Percentiles rank a stretch among this genome's conserved stretches.
Evolutionary conservation across 2,888 invertebrate species (phyloP).

Genomic region (Cosmopolites sordidus): DNA sequence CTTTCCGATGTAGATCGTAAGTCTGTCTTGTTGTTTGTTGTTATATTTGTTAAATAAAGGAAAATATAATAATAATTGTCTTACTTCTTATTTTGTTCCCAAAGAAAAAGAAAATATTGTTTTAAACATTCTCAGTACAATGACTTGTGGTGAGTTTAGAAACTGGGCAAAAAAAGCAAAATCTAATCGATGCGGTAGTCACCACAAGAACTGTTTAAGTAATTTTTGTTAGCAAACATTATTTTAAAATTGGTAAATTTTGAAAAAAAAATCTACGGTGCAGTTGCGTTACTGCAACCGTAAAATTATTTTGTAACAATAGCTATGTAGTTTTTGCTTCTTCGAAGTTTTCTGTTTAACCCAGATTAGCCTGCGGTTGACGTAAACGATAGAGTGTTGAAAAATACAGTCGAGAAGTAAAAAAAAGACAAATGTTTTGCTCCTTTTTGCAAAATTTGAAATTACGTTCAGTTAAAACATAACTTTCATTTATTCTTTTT

Average conservation of each 20-base stretch:
- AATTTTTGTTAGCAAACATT: background rate
- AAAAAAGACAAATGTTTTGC: too few relatives aligned
- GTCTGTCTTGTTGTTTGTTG: background rate
- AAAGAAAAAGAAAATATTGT: too few relatives aligned
- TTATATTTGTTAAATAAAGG: background rate
- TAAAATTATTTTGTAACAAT: background rate
- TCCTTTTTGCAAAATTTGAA: too few relatives aligned
- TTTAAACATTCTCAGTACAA: background rate
- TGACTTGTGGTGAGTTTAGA: background rate
- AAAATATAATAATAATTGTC: background rate
- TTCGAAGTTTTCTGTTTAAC: too few relatives aligned
- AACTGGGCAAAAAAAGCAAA: background rate
- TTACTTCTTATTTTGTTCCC: too few relatives aligned
- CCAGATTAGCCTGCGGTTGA: too few relatives aligned
- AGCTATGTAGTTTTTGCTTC: background rate
- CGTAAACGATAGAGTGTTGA: too few relatives aligned
- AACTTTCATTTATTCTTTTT: too few relatives aligned
- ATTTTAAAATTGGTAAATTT: background rate
- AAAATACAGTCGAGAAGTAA: too few relatives aligned
- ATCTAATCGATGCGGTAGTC: background rate
- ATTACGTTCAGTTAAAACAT: too few relatives aligned
- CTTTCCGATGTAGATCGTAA: too few relatives aligned
- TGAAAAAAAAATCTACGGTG: background rate
- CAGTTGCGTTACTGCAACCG: background rate
- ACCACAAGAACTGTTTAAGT: background rate